phyloP scores from a whole-genome alignment of 2,797 vertebrate genomes.

The Sebastes paucispinis region DNA sequence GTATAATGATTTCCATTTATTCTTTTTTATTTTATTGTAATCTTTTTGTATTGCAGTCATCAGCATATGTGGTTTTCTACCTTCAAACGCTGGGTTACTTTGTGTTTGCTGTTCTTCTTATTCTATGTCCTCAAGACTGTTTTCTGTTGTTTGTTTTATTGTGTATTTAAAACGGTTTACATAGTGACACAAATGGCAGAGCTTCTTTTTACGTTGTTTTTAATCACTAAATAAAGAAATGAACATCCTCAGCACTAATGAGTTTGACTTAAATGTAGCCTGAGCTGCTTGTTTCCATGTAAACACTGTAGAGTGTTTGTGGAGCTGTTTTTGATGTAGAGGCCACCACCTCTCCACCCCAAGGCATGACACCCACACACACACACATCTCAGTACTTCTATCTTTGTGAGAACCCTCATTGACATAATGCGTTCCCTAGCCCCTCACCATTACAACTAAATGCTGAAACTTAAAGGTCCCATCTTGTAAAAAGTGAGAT shows the following conservation, averaged over 20 bases:
- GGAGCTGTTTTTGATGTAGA: not conserved
- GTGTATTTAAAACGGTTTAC: not conserved
- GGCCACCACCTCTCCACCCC: not conserved
- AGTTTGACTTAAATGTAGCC: not conserved
- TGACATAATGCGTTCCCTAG: no score
- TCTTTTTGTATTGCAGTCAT: not conserved
- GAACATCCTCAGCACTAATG: not conserved
- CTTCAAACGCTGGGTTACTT: not conserved
- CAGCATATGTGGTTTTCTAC: not conserved
- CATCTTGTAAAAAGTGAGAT: no score
- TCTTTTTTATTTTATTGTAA: not conserved
- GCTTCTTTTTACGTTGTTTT: not conserved
- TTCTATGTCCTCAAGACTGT: not conserved
- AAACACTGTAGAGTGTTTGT: not conserved
- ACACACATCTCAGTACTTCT: not conserved
- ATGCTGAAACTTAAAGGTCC: no score
- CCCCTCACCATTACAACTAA: no score
- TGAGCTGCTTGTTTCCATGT: not conserved
- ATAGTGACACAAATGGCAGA: not conserved
- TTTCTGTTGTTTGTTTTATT: not conserved
- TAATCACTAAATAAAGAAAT: not conserved
- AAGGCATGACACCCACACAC: not conserved
- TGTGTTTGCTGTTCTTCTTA: not conserved
- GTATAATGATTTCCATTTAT: not conserved
- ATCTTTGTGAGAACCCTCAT: not conserved